phyloP scores from a whole-genome alignment of 1,140 invertebrate genomes.

The Mactra quadrangularis region DNA sequence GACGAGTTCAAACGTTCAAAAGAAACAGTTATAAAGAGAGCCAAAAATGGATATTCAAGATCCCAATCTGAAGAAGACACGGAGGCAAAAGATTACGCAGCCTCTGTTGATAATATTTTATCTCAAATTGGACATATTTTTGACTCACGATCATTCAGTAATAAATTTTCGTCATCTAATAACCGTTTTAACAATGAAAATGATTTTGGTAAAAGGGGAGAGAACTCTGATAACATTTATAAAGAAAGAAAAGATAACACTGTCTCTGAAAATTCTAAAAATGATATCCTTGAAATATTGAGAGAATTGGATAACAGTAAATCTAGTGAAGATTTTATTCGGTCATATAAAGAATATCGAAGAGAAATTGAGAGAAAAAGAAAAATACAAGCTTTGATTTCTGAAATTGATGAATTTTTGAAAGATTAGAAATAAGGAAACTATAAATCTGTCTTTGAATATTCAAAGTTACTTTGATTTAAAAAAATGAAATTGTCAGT shows the following conservation, averaged over 20 bases:
- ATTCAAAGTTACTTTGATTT: too few species aligned
- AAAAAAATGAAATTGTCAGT: too few species aligned
- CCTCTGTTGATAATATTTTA: slow-evolving; percentile 7
- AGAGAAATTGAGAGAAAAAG: slow-evolving; percentile 22
- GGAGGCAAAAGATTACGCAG: background rate
- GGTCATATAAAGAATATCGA: slow-evolving; percentile 2
- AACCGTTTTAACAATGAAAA: background rate
- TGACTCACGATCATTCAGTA: slow-evolving; percentile 13
- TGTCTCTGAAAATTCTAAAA: background rate
- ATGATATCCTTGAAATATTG: slow-evolving; percentile 29
- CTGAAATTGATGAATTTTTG: background rate
- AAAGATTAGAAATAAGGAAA: slow-evolving; percentile 18
- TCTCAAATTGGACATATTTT: slow-evolving; percentile 7
- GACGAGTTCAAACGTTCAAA: slow-evolving; percentile 28
- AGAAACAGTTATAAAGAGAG: slow-evolving; percentile 20
- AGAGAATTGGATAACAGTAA: background rate
- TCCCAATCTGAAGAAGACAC: background rate
- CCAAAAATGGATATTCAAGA: background rate
- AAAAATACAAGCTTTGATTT: slow-evolving; percentile 4
- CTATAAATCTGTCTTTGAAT: too few species aligned
- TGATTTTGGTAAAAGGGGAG: slow-evolving; percentile 32
- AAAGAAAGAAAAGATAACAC: background rate
- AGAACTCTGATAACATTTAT: background rate
- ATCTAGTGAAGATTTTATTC: background rate
- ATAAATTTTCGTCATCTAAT: background rate